Percentiles rank a stretch among this genome's conserved stretches.
Conservation (phyloP, 2,797 vertebrate genomes). For the Holocentrus rufus region DNA sequence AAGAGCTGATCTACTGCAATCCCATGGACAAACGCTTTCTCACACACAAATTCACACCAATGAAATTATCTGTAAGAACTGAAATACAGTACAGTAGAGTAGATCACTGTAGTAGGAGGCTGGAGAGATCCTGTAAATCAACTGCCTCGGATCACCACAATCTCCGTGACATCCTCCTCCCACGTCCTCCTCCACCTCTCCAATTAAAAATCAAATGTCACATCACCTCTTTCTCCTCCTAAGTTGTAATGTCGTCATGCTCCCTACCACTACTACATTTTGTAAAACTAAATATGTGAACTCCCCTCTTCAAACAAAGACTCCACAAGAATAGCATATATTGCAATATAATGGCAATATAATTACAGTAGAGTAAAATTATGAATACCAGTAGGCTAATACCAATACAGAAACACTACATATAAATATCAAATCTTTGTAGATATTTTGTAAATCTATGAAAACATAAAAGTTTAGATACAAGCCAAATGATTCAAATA, state of each 20-base stretch:
- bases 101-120: slow-evolving; percentile 40
- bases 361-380: slow-evolving; percentile 79
- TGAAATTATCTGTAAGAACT: slow-evolving; percentile 53
- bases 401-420: slow-evolving; percentile 84
- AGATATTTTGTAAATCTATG: slow-evolving; percentile 75
- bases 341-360: slow-evolving; percentile 82
- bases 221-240: slow-evolving; percentile 10
- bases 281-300: slow-evolving; percentile 41
- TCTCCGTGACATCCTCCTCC: slow-evolving; percentile 23
- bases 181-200: slow-evolving; percentile 11
- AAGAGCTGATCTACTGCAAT: slow-evolving; percentile 44
- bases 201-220: neutral
- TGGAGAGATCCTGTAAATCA: slow-evolving; percentile 28
- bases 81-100: slow-evolving; percentile 69
- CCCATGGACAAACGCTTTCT: slow-evolving; percentile 48
- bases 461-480: slow-evolving; percentile 70
- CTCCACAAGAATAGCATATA: slow-evolving; percentile 79
- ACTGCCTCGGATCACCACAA: slow-evolving; percentile 23
- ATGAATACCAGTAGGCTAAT: slow-evolving; percentile 80
- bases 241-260: slow-evolving; percentile 9
- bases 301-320: slow-evolving; percentile 66
- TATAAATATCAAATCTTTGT: slow-evolving; percentile 80
- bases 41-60: slow-evolving; percentile 60
- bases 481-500: slow-evolving; percentile 54
- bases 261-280: slow-evolving; percentile 36